Base-by-base conservation (phyloP, 2,888 invertebrate genomes). In the Dynastes grantii region DNA sequence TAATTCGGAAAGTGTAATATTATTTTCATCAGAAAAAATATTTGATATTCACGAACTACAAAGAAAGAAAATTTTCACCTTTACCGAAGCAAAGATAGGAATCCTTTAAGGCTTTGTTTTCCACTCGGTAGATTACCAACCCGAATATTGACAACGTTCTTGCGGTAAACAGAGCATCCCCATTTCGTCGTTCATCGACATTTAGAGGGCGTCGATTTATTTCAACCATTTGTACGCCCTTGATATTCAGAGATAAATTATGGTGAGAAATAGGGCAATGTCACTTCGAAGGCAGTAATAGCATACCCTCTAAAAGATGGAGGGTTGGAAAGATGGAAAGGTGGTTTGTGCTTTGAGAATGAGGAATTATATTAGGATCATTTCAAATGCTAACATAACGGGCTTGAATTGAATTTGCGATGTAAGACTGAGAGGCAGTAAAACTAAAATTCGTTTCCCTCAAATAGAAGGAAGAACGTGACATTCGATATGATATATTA, bases 181-280 rank as follows among this genome's bases (percentile, higher is more conserved):
- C 63, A 11, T 13, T 63, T 32, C 63, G 29, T 61, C 9, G 22
- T 22, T 16, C 13, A 13, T 29, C 29, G 27, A 63, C 63, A 29
- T 9, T 5, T 5, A 58, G 63, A 63, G 51, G 68, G 68, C 68
- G 68, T 29, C 29, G 68, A 68, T 68, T 68, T 68, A 68, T 68
- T 68, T 68, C 51, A 51, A 51, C 51, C 49, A 68, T 51, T 51
- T 68, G 68, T 51, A 51, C 49, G 68, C 68, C 29, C 51, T 68
- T 51, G 68, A 68, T 51, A 51, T 51, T 53, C 51, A 1, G 51
- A 68, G 68, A 68, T 68, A 68, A 68, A 68, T 68, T 68, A 68
- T 29, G 51, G 51, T 32, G 68, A 68, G 49, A 51, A 68, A 68
- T 68, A 51, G 68, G 9, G 13, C 27, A 68, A 13, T 29, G 51